Evolutionary conservation across 1,140 invertebrate species (phyloP).

Genomic region (silkworm (Bombyx mori)): DNA sequence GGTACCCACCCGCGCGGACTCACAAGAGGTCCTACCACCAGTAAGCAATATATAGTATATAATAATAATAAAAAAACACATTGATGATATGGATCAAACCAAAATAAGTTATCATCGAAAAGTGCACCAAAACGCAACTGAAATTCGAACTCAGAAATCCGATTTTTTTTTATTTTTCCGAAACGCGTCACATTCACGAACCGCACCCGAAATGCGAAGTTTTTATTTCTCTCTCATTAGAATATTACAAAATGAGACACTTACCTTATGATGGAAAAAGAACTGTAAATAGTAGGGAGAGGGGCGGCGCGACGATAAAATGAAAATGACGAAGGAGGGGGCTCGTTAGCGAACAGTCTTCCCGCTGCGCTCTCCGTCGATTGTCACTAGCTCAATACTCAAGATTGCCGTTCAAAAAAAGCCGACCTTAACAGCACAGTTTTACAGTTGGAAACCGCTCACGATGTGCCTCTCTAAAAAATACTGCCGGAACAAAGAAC

Average conservation of each 20-base stretch:
- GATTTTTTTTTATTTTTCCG: not conserved
- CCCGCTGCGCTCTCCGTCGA: slow-evolving; percentile 34
- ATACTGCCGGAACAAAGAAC: slow-evolving; percentile 50
- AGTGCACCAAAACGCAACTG: not conserved
- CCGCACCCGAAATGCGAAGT: not conserved
- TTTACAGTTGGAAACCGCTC: slow-evolving; percentile 24
- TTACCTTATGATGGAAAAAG: slow-evolving; percentile 26
- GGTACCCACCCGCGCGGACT: too few relatives aligned
- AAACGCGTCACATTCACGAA: not conserved
- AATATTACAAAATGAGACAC: slow-evolving; percentile 27
- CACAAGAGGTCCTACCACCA: too few relatives aligned
- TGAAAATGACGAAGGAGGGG: slow-evolving; percentile 48
- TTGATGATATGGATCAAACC: too few relatives aligned
- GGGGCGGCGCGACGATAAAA: slow-evolving; percentile 42
- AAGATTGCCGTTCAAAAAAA: slow-evolving; percentile 21
- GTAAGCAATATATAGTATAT: too few relatives aligned
- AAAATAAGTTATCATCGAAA: not conserved
- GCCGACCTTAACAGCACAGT: slow-evolving; percentile 18
- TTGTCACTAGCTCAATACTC: slow-evolving; percentile 50
- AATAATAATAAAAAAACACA: too few relatives aligned
- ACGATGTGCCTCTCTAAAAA: slow-evolving; percentile 20
- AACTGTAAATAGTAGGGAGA: slow-evolving; percentile 32
- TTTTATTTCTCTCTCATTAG: slow-evolving; percentile 16
- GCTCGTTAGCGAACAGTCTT: slow-evolving; percentile 48
- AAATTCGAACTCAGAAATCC: too few relatives aligned